A percentile compares a stretch with the other conserved stretches of the same genome.
Evolutionary conservation across 2,113 vertebrate species (phyloP).

Genomic region (Upupa epops): DNA sequence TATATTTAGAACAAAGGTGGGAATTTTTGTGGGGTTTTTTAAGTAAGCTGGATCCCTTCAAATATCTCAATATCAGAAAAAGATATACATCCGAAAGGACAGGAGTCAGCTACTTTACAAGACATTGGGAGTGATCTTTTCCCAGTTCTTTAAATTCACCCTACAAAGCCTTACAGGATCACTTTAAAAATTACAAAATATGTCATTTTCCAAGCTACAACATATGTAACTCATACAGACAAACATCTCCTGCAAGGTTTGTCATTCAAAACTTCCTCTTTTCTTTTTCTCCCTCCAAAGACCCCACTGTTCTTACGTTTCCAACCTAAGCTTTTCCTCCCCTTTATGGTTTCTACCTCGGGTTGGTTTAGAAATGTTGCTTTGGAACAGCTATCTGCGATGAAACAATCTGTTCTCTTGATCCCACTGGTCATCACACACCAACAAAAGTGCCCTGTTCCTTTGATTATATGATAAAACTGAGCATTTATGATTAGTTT

Average conservation of each 20-base stretch:
- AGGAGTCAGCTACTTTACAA: background rate
- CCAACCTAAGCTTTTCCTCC: background rate
- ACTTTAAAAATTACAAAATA: background rate
- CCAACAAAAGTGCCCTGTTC: background rate
- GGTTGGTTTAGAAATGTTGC: background rate
- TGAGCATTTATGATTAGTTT: background rate
- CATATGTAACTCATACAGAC: background rate
- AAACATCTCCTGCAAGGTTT: background rate
- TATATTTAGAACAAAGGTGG: background rate
- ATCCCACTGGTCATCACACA: background rate
- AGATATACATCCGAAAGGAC: rapidly evolving
- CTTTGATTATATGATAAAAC: background rate
- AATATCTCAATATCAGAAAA: background rate
- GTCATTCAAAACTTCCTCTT: background rate
- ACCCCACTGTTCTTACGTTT: background rate
- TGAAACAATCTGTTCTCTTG: background rate
- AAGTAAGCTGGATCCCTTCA: background rate
- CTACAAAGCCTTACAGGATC: background rate
- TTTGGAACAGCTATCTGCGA: background rate
- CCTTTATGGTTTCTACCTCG: background rate
- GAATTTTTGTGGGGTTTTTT: background rate
- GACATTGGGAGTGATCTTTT: background rate
- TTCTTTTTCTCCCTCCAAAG: rapidly evolving
- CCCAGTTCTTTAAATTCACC: background rate
- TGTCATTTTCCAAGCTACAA: background rate